Evolutionary conservation across 1,140 invertebrate genomes (phyloP), one percentile per base, ranked within the genome.

Genomic region (Calycopis cecrops): DNA sequence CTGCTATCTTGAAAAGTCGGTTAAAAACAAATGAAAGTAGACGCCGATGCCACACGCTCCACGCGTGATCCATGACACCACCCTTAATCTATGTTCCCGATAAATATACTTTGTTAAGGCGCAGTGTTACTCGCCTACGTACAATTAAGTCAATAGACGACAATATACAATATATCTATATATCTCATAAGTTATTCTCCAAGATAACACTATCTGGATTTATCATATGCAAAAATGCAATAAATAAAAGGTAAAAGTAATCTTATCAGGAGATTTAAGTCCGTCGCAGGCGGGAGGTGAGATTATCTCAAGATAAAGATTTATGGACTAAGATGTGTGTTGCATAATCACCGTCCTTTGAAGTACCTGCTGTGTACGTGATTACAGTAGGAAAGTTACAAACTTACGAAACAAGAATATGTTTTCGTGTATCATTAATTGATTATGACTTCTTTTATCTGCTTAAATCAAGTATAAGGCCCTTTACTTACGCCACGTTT

Each of bases 81-180:
- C 35, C 62, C 34, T 57, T 55, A 55, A 54, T 55, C 55, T 54
- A 48, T 56, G 35, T 51, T 42, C 35, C 14, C 55, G 57, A 67
- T 74, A 74, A 73, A 74, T 65, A 65, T 33, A 44, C 61, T 60
- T 62, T 69, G 69, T 73, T 71, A 73, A 64, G 55, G 59, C 37
- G 35, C 52, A 57, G 42, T 63, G 57, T 65, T 60, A 48, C 47
- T 62, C 67, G 57, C 72, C 72, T 66, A 75, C 72, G 68, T 65
- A 60, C 72, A 75, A 75, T 75, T 72, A 72, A 71, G 48, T 66
- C 70, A 70, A 70, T 69, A 74, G 71, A 71, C 37, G 50, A 55
- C 59, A 55, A 17, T 62, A 40, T n/a, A 35, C 12, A 35, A 35
- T 35, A 34, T 35, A 9, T 1, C 21, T 16, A 6, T 28, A 28